Evolutionary conservation across 2,113 vertebrate genomes (phyloP).

Genomic region (Cyprinus carpio): DNA sequence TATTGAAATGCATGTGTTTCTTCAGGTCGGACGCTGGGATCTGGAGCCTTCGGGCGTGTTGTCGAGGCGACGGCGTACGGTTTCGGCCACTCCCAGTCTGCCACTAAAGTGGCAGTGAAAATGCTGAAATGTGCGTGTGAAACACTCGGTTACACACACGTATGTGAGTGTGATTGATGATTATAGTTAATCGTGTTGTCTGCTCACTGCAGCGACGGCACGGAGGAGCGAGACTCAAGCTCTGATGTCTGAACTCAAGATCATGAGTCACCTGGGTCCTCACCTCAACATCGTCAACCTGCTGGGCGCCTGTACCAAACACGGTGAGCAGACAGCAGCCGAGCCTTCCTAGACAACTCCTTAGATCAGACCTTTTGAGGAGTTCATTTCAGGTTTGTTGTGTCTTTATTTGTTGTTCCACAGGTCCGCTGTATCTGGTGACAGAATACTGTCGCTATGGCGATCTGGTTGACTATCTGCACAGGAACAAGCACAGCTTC

Average conservation of each 20-base stretch:
- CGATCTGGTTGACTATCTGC: slow-evolving; percentile 96
- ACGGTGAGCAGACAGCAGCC: slow-evolving; percentile 74
- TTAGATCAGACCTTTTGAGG: neutral
- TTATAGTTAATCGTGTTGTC: slow-evolving; percentile 45
- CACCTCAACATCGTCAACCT: slow-evolving; percentile 97
- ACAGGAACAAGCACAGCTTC: slow-evolving; percentile 95
- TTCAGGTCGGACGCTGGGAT: slow-evolving; percentile 93
- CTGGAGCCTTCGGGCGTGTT: slow-evolving; percentile 94
- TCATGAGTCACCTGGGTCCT: slow-evolving; percentile 98
- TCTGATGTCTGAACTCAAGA: slow-evolving; percentile 98
- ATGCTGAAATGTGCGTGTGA: slow-evolving; percentile 96
- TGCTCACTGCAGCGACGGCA: slow-evolving; percentile 81
- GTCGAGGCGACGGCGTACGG: slow-evolving; percentile 94
- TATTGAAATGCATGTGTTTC: neutral
- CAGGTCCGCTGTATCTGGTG: slow-evolving; percentile 95
- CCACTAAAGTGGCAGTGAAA: slow-evolving; percentile 96
- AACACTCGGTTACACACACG: neutral
- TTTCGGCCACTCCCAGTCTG: slow-evolving; percentile 85
- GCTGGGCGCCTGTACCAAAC: slow-evolving; percentile 95
- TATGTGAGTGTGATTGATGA: neutral
- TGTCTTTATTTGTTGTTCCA: neutral
- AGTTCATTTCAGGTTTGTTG: no score
- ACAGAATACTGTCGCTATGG: slow-evolving; percentile 97
- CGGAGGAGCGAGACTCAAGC: slow-evolving; percentile 96
- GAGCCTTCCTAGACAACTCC: neutral